These are phyloP conservation scores for Saguinus midas DNA, from an alignment of 2,113 vertebrate genomes.

Conservation along the genomic window DNA sequence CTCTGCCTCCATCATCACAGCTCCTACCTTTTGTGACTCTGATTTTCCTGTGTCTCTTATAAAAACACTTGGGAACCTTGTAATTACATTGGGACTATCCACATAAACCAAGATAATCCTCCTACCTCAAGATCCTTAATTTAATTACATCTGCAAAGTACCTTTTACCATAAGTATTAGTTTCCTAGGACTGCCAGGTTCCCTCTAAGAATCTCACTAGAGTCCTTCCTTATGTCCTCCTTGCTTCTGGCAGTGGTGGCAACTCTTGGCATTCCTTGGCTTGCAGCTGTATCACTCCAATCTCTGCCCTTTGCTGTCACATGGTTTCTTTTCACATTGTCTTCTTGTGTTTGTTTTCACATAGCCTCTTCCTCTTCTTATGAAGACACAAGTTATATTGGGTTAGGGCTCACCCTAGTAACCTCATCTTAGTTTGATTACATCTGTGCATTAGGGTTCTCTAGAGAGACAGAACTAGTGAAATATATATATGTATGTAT, in stretches of 20 bases:
- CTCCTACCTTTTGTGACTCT: neutral
- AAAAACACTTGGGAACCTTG: neutral
- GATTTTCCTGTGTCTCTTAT: neutral
- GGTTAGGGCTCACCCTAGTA: neutral
- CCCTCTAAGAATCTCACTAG: neutral
- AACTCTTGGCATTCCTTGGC: neutral
- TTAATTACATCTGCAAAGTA: neutral
- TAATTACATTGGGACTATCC: neutral
- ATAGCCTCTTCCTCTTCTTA: neutral
- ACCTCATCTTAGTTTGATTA: neutral
- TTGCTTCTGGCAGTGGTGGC: neutral
- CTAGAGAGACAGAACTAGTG: too few relatives aligned
- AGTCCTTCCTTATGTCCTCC: neutral
- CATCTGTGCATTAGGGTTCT: neutral
- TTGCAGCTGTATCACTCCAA: neutral
- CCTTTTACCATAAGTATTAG: neutral
- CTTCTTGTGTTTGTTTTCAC: neutral
- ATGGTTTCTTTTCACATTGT: neutral
- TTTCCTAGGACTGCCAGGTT: neutral
- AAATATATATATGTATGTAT: too few relatives aligned
- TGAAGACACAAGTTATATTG: neutral
- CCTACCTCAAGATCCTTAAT: neutral
- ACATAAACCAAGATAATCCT: neutral
- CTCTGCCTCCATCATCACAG: neutral
- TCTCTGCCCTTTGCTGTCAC: neutral